These are phyloP conservation scores for Raja brachyura DNA, from an alignment of 2,113 vertebrate genomes.

Conservation along the genomic window DNA sequence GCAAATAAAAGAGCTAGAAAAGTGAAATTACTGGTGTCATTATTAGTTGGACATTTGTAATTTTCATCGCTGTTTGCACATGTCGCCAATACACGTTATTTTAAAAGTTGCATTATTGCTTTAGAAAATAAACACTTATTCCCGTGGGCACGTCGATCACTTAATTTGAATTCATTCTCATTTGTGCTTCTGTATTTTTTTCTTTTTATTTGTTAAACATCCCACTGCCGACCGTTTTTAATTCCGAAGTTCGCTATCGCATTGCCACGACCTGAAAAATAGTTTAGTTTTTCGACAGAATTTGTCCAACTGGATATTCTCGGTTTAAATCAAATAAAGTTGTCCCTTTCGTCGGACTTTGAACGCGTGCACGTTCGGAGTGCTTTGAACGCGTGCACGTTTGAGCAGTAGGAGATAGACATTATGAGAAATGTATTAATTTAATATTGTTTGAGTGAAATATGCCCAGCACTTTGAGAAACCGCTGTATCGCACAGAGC, in stretches of 20 bases:
- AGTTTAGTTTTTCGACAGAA: neutral
- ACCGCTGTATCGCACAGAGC: neutral
- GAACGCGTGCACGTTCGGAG: neutral
- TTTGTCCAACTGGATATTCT: constrained; percentile 52
- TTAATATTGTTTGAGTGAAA: neutral
- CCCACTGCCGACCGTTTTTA: neutral
- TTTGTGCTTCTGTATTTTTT: neutral
- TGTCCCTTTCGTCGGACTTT: constrained; percentile 65
- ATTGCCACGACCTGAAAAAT: neutral
- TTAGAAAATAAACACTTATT: neutral
- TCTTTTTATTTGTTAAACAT: neutral
- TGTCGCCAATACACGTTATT: neutral
- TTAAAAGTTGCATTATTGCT: neutral
- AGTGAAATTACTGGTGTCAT: neutral
- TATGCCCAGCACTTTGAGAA: neutral
- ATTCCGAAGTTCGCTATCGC: neutral
- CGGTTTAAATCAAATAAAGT: constrained; percentile 77
- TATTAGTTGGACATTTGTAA: neutral
- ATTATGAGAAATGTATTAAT: neutral
- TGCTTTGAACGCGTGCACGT: neutral
- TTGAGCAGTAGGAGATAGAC: neutral
- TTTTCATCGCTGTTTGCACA: neutral
- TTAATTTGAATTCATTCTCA: neutral
- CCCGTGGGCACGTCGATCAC: neutral
- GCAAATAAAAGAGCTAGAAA: neutral